Conservation (phyloP, 1,140 invertebrate species). For the Myzus persicae region DNA sequence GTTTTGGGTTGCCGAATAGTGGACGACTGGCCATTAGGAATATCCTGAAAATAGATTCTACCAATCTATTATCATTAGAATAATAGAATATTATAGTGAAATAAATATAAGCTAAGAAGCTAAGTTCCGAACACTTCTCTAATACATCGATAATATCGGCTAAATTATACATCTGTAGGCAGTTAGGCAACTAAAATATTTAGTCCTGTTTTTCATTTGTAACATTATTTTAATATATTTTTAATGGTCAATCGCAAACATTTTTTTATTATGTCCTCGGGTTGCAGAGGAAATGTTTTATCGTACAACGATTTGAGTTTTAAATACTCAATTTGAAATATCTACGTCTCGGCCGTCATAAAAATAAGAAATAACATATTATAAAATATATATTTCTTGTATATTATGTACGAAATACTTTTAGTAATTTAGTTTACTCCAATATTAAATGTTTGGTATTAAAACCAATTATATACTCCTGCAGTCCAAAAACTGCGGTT, state of each 20-base stretch:
- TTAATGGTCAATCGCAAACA: not conserved
- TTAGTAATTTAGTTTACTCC: too few relatives aligned
- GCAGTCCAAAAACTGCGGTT: too few relatives aligned
- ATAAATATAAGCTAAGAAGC: not conserved
- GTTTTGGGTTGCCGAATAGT: not conserved
- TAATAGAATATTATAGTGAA: not conserved
- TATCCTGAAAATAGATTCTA: not conserved
- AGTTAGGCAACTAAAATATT: not conserved
- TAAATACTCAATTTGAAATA: not conserved
- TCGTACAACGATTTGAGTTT: not conserved
- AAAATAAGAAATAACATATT: too few relatives aligned
- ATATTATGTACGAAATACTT: too few relatives aligned
- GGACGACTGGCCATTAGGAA: not conserved
- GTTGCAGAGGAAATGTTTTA: not conserved
- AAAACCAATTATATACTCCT: too few relatives aligned
- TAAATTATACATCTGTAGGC: not conserved
- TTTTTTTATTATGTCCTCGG: not conserved
- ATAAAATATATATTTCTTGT: too few relatives aligned
- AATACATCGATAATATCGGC: not conserved
- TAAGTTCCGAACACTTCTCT: too few relatives aligned
- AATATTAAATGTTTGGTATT: too few relatives aligned
- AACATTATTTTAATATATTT: not conserved
- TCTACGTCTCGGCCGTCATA: too few relatives aligned
- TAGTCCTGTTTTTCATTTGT: not conserved
- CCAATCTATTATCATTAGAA: not conserved